phyloP scores from a whole-genome alignment of 1,140 invertebrate genomes.

The Diplogasteroides magnus region DNA sequence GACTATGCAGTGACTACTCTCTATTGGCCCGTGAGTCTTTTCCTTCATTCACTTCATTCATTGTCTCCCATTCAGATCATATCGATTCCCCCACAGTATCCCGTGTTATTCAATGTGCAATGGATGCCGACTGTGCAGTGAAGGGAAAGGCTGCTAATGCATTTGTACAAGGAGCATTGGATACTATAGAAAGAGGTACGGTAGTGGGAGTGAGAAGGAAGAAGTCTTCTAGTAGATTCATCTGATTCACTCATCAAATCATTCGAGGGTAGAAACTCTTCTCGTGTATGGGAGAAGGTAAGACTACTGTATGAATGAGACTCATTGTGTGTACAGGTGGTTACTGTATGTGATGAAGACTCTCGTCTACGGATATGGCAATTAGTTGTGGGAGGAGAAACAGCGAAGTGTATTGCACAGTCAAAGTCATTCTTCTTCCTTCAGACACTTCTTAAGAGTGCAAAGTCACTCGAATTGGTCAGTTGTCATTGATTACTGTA shows the following conservation, averaged over 20 bases:
- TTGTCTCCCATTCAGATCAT: neutral
- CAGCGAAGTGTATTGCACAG: neutral
- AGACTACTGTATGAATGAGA: neutral
- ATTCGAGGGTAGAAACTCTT: neutral
- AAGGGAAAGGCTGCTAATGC: neutral
- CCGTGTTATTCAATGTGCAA: neutral
- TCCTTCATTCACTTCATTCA: neutral
- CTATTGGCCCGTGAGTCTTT: neutral
- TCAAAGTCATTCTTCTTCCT: neutral
- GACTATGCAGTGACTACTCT: neutral
- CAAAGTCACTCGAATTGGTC: neutral
- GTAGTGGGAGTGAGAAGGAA: neutral
- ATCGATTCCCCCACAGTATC: neutral
- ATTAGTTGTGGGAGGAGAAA: neutral
- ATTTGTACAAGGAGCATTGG: neutral
- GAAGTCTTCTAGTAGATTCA: neutral
- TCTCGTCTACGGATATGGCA: neutral
- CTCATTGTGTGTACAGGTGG: neutral
- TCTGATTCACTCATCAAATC: neutral
- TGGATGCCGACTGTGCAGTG: neutral
- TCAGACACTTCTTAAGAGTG: neutral
- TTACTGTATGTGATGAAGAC: neutral
- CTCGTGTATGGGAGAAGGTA: neutral
- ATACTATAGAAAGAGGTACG: neutral
- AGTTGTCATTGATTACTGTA: neutral